Evolutionary conservation across 2,888 invertebrate species (phyloP).

Genomic region (Geotrupes spiniger): DNA sequence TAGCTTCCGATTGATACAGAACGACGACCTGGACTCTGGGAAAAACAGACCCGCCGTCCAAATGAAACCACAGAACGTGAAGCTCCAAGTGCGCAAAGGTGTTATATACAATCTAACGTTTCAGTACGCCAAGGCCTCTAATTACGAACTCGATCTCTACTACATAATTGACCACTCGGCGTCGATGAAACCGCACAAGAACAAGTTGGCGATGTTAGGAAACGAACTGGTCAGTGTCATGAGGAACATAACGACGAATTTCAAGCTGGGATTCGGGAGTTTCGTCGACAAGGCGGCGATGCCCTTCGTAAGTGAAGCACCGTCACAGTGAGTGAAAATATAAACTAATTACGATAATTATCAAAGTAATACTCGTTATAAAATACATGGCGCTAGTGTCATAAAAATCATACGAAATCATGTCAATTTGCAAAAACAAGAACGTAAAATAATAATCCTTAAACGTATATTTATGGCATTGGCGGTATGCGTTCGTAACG

Average conservation of each 20-base stretch:
- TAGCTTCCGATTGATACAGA: neutral
- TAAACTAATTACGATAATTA: too few relatives aligned
- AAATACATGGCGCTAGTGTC: too few relatives aligned
- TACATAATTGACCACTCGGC: constrained; percentile 76
- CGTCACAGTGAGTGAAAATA: constrained; percentile 47
- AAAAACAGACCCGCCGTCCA: constrained; percentile 43
- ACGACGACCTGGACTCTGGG: constrained; percentile 13
- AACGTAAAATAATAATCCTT: too few relatives aligned
- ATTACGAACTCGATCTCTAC: constrained; percentile 82
- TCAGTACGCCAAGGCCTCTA: constrained; percentile 60
- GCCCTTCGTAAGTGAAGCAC: constrained; percentile 57
- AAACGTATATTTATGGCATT: too few relatives aligned
- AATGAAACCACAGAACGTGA: constrained; percentile 57
- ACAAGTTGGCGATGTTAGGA: constrained; percentile 53
- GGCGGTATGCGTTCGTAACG: too few relatives aligned
- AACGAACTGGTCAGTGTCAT: constrained; percentile 54
- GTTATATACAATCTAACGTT: constrained; percentile 49
- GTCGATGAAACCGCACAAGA: constrained; percentile 65
- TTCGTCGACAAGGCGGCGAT: constrained; percentile 67
- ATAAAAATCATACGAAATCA: too few relatives aligned
- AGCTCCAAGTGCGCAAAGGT: constrained; percentile 54
- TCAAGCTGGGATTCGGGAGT: constrained; percentile 64
- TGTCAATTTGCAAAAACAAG: too few relatives aligned
- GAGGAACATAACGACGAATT: constrained; percentile 60
- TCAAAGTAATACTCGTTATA: too few relatives aligned